Conservation (phyloP, 1,140 invertebrate species). For the Diachasma alloeum region DNA sequence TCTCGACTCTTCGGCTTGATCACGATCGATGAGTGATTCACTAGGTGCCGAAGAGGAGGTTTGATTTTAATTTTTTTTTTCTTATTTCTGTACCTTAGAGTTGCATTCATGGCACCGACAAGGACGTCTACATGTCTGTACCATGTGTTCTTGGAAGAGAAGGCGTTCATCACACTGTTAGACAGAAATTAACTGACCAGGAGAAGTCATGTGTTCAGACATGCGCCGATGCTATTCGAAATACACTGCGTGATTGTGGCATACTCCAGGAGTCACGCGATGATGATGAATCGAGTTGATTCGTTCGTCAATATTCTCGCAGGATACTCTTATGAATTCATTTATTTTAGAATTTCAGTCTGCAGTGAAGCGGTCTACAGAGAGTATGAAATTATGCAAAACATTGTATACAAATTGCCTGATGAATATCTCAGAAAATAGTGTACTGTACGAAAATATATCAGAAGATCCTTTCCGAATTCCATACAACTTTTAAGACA, state of each 20-base stretch:
- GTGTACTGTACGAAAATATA: too few relatives aligned
- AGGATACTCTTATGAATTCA: neutral
- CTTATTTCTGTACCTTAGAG: constrained; percentile 34
- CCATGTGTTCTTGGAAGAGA: constrained; percentile 69
- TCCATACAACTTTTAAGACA: too few relatives aligned
- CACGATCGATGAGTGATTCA: constrained; percentile 23
- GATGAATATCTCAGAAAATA: too few relatives aligned
- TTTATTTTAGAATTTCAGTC: too few relatives aligned
- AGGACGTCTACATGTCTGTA: constrained; percentile 71
- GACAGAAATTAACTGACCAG: constrained; percentile 65
- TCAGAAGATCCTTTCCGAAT: too few relatives aligned
- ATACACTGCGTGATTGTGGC: constrained; percentile 52
- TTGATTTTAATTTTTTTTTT: neutral
- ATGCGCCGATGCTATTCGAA: constrained; percentile 61
- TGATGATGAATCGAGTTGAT: constrained; percentile 8
- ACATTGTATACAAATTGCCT: too few relatives aligned
- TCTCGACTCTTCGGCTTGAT: constrained; percentile 6
- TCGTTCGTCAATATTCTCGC: neutral
- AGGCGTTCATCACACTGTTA: constrained; percentile 68
- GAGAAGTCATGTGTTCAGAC: constrained; percentile 65
- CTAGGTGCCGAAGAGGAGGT: neutral
- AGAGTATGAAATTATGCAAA: too few relatives aligned
- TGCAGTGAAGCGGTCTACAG: too few relatives aligned
- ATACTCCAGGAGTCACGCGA: constrained; percentile 45
- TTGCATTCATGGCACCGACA: constrained; percentile 66